Evolutionary conservation across 2,797 vertebrate species (phyloP), one percentile per base, ranked within the genome.

Genomic region (Notolabrus celidotus): DNA sequence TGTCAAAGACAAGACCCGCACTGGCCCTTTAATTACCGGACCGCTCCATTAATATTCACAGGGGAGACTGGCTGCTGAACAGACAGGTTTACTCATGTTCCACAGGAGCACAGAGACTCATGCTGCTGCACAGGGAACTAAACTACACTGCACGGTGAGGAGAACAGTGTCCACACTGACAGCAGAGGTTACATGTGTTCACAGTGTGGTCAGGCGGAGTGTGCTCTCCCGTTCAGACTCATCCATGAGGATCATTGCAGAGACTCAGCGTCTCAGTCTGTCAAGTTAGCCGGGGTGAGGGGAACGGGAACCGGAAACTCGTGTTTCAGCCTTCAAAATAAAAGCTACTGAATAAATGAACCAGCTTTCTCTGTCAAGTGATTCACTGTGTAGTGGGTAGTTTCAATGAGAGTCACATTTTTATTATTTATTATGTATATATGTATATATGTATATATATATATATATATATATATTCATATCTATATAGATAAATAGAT

Each of bases 21-120:
- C 75, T 84, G 70, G 61, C 76, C 78, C 86, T 87, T 87, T 85
- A 87, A 87, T 10, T 34, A 42, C 3, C 36, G 75, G 80, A 75
- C 64, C 25, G 27, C 41, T 77, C 67, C 75, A 83, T 78, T 82
- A 52, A 20, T 15, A 5, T 3, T 19, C n/a, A 65, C 5, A 61
- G 75, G 83, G 80, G 85, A 60, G 60, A 36, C 27, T 61, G 22
- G 38, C 15, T 33, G 38, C 7, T 10, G 14, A 7, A 63, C 34
- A 55, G 6, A 22, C 7, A 34, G 4, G 42, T 3, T 0, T 7
- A 12, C 19, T 22, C 9, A 42, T 10, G 15, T 34, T 1, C 15
- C 25, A 8, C 2, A 2, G 16, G 45, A 45, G 49, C 14, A 43
- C 2, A 27, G 7, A 0, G 17, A 19, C 22, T 39, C 2, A 10